Base-by-base conservation (phyloP, 2,888 invertebrate genomes). In the Diaprepes abbreviatus region DNA sequence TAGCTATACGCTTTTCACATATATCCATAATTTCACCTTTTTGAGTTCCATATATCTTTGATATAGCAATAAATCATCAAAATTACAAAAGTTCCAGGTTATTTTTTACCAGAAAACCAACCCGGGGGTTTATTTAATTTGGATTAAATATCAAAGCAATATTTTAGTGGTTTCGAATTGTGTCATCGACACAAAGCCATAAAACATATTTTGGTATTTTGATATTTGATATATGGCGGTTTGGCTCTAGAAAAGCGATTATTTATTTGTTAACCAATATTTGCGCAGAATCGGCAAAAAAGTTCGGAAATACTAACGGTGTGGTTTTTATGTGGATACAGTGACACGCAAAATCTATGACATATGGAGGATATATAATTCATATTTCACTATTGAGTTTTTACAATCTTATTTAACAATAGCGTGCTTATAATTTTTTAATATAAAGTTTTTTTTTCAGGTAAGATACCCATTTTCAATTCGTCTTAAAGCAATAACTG, bases 141-240 rank as follows among this genome's bases (percentile, higher is more conserved):
- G 64, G 48, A 43, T 62, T 62, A 59, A 63, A 63, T 33, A 48
- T 57, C 31, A 10, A 24, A 24, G 62, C 63, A 35, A 62, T 68
- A 68, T 68, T 68, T 68, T 63, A 57, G 43, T 33, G 63, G 68
- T 68, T 45, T 55, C 17, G 31, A 40, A 19, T 65, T 55, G 52
- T 54, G 55, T 65, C 64, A 57, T 55, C 55, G 64, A 17, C 64
- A 65, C 45, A 21, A 17, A 31, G 64, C 43, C 45, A 65, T 65
- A 65, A 65, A 65, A 65, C 55, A 65, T 38, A 43, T 65, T 65
- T 40, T 54, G 55, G 64, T 65, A 57, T 55, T 65, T 55, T 65
- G 57, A 65, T 55, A 45, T 65, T 31, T 65, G 48, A 45, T 35
- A 38, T 21, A 55, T 21, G 55, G 24, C 21, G 55, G 36, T 38